These are phyloP conservation scores for Halocynthia aurantium DNA, from an alignment of 23 tunicate species.

Conservation along the genomic window DNA sequence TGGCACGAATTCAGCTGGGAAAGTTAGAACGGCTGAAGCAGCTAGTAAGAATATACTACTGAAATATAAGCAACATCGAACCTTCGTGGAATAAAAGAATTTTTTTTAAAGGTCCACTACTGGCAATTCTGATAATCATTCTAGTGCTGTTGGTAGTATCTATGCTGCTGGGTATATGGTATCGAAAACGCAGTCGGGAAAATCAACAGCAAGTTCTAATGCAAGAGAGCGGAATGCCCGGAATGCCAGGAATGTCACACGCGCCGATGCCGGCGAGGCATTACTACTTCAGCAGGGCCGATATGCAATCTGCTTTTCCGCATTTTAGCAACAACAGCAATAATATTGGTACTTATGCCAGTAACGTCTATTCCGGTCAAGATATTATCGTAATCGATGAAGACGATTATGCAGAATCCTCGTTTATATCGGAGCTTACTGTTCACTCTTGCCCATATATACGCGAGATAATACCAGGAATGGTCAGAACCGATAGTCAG, in stretches of 20 bases:
- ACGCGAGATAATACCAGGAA: too few species aligned
- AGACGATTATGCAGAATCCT: not conserved
- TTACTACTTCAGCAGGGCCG: not conserved
- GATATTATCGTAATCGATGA: slow-evolving; percentile 1
- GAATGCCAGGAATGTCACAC: not conserved
- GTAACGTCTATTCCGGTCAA: not conserved
- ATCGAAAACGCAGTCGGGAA: not conserved
- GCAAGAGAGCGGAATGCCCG: slow-evolving; percentile 7
- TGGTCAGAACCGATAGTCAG: too few species aligned
- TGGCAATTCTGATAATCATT: not conserved
- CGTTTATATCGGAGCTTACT: not conserved
- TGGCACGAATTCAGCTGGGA: too few species aligned
- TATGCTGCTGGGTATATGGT: not conserved
- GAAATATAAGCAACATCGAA: too few species aligned
- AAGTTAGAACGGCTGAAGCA: too few species aligned
- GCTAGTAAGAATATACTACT: too few species aligned
- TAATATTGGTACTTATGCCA: not conserved
- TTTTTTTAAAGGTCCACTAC: not conserved
- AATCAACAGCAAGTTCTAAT: not conserved
- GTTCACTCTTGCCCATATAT: not conserved
- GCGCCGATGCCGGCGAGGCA: not conserved
- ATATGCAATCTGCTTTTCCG: not conserved
- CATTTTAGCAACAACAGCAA: slow-evolving; percentile 11
- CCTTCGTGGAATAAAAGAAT: too few species aligned
- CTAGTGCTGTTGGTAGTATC: not conserved